Evolutionary conservation across 2,888 invertebrate species (phyloP).

Genomic region (Oligia latruncula): DNA sequence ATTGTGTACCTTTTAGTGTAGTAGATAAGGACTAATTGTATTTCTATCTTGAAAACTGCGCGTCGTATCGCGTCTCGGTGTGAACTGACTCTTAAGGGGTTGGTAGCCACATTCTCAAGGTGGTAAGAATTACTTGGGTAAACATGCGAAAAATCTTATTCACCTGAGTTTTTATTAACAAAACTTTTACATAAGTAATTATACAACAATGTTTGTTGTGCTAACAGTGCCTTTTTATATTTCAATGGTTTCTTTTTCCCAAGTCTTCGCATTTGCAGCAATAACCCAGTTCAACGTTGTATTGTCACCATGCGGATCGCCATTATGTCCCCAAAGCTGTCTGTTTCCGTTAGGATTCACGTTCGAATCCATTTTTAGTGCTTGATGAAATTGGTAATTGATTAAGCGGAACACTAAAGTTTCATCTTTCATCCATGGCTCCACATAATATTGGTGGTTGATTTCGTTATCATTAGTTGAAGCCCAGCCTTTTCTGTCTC

Average conservation of each 20-base stretch:
- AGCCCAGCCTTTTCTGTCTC: constrained; percentile 69
- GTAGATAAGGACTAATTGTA: too few relatives aligned
- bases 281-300: constrained; percentile 47
- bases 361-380: constrained; percentile 64
- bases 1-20: too few relatives aligned
- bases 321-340: constrained; percentile 65
- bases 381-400: constrained; percentile 66
- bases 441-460: constrained; percentile 66
- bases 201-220: too few relatives aligned
- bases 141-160: too few relatives aligned
- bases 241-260: constrained; percentile 5
- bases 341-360: constrained; percentile 59
- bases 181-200: too few relatives aligned
- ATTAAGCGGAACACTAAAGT: constrained; percentile 68
- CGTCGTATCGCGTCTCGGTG: too few relatives aligned
- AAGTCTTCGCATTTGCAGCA: constrained; percentile 18
- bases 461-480: constrained; percentile 46
- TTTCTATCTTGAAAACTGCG: too few relatives aligned
- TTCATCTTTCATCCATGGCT: constrained; percentile 63
- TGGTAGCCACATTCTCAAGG: background rate
- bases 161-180: too few relatives aligned
- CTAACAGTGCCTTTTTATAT: constrained; percentile 2
- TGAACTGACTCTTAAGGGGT: too few relatives aligned
- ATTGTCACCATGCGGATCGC: constrained; percentile 41
- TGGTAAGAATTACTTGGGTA: too few relatives aligned